Percentiles rank a stretch among this genome's conserved stretches.
Evolutionary conservation across 2,888 invertebrate genomes (phyloP).

Genomic region (Lasioglossum villosulum): DNA sequence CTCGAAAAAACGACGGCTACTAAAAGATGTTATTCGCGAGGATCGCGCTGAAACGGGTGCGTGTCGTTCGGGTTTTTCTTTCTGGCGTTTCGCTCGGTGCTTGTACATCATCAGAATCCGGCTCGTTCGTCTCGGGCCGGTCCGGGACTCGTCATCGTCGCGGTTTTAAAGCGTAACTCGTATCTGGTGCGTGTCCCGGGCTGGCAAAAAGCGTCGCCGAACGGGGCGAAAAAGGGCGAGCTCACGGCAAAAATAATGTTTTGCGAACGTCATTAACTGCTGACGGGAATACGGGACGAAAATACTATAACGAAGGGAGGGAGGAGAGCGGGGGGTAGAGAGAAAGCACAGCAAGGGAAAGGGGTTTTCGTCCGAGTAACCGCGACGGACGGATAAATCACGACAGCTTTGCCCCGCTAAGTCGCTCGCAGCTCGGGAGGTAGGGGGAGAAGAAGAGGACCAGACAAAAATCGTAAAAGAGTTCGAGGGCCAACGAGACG

Average conservation of each 20-base stretch:
- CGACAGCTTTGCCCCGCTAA: constrained; percentile 66
- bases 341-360: neutral
- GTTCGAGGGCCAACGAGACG: constrained; percentile 65
- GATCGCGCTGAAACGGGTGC: neutral
- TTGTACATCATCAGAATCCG: constrained; percentile 56
- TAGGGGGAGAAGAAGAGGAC: neutral
- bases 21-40: neutral
- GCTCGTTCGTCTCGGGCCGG: constrained; percentile 26
- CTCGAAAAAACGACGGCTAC: neutral
- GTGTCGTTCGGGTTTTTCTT: constrained; percentile 6
- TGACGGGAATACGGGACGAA: constrained; percentile 73
- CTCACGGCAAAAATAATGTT: constrained; percentile 69
- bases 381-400: constrained; percentile 77
- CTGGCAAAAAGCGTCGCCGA: constrained; percentile 33
- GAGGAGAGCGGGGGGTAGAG: constrained; percentile 8
- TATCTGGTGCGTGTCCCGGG: constrained; percentile 44
- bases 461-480: constrained; percentile 82
- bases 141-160: constrained; percentile 33
- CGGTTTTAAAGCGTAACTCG: constrained; percentile 37
- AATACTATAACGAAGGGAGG: no score
- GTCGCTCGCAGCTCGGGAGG: constrained; percentile 49
- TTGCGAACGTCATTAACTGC: constrained; percentile 74
- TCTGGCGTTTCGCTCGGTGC: constrained; percentile 21
- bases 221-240: constrained; percentile 45
- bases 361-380: constrained; percentile 32